Conservation (phyloP, 2,113 vertebrate species). For the Callopanchax toddi region DNA sequence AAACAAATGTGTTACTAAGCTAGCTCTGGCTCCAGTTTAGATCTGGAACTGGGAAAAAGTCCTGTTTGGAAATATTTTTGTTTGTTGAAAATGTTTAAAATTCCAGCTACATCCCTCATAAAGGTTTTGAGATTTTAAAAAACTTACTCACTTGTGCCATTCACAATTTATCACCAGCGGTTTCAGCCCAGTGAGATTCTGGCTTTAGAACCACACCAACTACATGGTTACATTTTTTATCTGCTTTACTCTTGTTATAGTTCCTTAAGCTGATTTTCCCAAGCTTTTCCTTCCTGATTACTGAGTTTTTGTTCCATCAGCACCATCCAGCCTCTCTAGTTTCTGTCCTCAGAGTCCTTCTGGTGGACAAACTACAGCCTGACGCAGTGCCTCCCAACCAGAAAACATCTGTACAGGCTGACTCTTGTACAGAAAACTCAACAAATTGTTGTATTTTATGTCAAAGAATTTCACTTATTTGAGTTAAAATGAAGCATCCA, state of each 20-base stretch:
- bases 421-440: neutral
- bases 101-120: no score
- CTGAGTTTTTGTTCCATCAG: slow-evolving; percentile 7
- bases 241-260: neutral
- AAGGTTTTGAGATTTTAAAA: no score
- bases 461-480: no score
- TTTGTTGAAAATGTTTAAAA: no score
- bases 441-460: no score
- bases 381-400: slow-evolving; percentile 37
- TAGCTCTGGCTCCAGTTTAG: no score
- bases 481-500: neutral
- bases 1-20: no score
- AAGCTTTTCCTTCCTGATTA: slow-evolving; percentile 5
- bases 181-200: no score
- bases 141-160: no score
- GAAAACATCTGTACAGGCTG: fast-evolving
- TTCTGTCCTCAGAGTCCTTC: slow-evolving; percentile 5
- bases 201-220: neutral
- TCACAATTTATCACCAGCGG: no score
- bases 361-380: slow-evolving; percentile 1
- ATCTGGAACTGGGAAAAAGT: no score
- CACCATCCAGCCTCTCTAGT: neutral
- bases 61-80: no score
- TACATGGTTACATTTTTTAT: neutral
- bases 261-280: slow-evolving; percentile 20